Evolutionary conservation across 2,888 invertebrate species (phyloP), one percentile per base, ranked within the genome.

Genomic region (Prostheceraeus crozeri): DNA sequence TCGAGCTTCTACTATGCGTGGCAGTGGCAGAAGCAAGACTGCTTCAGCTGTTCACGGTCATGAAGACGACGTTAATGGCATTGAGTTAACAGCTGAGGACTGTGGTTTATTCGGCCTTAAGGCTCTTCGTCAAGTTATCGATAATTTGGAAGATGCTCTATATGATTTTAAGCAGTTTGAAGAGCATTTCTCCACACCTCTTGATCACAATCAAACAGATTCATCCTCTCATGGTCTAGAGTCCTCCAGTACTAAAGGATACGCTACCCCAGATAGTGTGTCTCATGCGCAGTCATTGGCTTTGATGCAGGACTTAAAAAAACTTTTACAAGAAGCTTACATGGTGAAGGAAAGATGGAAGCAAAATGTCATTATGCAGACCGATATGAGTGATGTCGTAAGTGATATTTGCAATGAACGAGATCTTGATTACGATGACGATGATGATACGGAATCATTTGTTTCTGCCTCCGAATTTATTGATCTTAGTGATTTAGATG

Each of bases 111-210:
- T 51, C 8, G 89, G 90, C 33, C 85, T 93, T 85, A 91, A 93
- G 76, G 87, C 90, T 0, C 76, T 93, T 67, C 89, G 89, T 71
- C 85, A 86, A 16, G 88, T 89, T 63, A 86, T 93, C 66, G 86
- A 85, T 72, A 88, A 86, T 74, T 93, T 91, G 91, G 91, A 94
- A 76, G 90, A 93, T 77, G 90, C 91, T 10, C 78, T 93, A 21
- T n/a, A 30, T 11, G 27, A n/a, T 27, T 35, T 60, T 4, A 36
- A 72, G 71, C 71, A 71, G 54, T 67, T 69, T 6, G 70, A 68
- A 11, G 69, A 68, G 8, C n/a, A n/a, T n/a, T n/a, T n/a, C n/a
- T n/a, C n/a, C n/a, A n/a, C n/a, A n/a, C n/a, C n/a, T n/a, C n/a
- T n/a, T n/a, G n/a, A n/a, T n/a, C 65, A 66, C 27, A 67, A 70